phyloP scores from a whole-genome alignment of 2,113 vertebrate species.

The Salvelinus sp. region DNA sequence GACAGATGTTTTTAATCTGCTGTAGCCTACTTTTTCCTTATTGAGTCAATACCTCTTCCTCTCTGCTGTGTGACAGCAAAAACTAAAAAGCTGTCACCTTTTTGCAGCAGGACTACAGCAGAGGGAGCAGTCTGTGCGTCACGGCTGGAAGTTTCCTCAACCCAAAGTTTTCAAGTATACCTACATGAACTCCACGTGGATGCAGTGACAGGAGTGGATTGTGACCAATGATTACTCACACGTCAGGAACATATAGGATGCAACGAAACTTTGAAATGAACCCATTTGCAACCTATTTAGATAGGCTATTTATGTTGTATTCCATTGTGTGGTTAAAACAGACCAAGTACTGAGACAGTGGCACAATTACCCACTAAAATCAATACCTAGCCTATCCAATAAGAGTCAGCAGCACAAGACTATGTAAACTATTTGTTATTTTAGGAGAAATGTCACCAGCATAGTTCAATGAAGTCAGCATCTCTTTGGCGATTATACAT shows the following conservation, averaged over 20 bases:
- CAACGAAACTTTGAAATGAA: not conserved
- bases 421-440: not conserved
- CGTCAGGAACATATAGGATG: not conserved
- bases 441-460: not conserved
- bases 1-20: conserved; percentile 17
- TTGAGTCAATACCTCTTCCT: conserved; percentile 1
- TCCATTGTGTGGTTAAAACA: not conserved
- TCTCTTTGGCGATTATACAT: conserved; percentile 10
- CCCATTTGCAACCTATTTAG: not conserved
- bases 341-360: not conserved
- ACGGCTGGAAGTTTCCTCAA: not conserved
- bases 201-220: conserved; percentile 44
- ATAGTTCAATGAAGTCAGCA: conserved; percentile 6
- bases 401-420: not conserved
- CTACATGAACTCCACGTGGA: conserved; percentile 54
- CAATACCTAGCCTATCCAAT: not conserved
- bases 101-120: not conserved
- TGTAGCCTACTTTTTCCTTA: not conserved
- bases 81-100: not conserved
- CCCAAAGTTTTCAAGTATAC: conserved; percentile 47
- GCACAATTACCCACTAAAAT: not conserved
- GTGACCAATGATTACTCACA: conserved; percentile 11
- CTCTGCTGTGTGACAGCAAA: not conserved
- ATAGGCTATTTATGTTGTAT: not conserved
- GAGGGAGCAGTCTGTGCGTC: not conserved